Percentiles rank a stretch among this genome's conserved stretches.
Evolutionary conservation across 2,113 vertebrate species (phyloP).

Genomic region (Alaudala cheleensis): DNA sequence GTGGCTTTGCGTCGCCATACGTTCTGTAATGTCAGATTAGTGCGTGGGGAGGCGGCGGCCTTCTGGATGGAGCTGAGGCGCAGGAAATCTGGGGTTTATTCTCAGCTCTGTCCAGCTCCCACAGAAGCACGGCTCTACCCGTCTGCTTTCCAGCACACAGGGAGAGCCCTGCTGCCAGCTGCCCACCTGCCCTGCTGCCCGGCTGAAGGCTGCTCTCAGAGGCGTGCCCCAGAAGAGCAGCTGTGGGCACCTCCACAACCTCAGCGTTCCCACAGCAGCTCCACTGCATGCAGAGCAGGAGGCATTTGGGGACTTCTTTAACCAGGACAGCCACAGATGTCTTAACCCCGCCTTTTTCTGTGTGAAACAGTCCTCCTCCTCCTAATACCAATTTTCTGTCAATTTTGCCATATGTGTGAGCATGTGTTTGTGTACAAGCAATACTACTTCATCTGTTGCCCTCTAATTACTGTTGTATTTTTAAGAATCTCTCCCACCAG

Average conservation of each 20-base stretch:
- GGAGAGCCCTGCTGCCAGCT: accelerated
- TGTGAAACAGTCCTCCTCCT: not conserved
- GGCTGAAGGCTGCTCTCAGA: not conserved
- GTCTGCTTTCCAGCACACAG: accelerated
- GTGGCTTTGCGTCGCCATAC: conserved; percentile 28
- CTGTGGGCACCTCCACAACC: not conserved
- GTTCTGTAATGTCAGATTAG: not conserved
- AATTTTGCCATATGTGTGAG: not conserved
- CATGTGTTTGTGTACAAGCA: not conserved
- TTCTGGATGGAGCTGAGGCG: not conserved
- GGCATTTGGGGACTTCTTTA: not conserved
- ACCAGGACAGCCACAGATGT: not conserved
- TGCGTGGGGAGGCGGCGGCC: not conserved
- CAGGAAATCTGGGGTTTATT: conserved; percentile 28
- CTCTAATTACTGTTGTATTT: not conserved
- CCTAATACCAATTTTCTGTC: not conserved
- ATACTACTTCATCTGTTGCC: not conserved
- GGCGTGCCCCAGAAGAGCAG: not conserved
- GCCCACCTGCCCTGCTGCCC: accelerated
- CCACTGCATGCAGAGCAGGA: not conserved
- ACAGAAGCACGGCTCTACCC: accelerated
- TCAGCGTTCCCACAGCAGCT: not conserved
- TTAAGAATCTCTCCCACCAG: not conserved
- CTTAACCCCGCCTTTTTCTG: not conserved
- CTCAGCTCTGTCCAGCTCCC: not conserved